Base-by-base conservation (phyloP, 2,113 vertebrate genomes). In the Baryphthengus martii region DNA sequence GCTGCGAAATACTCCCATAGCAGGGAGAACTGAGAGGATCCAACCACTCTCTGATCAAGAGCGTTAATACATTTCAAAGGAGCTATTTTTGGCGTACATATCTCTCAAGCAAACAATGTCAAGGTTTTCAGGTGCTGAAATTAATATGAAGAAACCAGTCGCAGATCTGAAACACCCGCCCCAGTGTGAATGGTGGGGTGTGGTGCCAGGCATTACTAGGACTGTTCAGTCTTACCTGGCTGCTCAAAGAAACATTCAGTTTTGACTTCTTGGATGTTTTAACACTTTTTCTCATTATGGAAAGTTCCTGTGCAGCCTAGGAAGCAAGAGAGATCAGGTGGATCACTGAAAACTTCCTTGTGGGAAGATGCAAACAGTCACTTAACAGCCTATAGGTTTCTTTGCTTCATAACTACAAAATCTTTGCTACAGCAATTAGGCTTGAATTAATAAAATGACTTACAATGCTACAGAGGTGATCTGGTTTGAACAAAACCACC, bases 291-390 rank as follows among this genome's bases (percentile, higher is more conserved):
- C 52, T 89, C 70, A 78, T 94, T 81, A 74, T 91, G 35, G 6
- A 37, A 88, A 91, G 82, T 2, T 47, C 50, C 53, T 82, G 86
- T 39, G 98, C 95, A 82, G 97, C 95, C 98, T 98, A 82, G 85
- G 56, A n/a, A 95, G 73, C 49, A 93, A 90, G 77, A 86, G 42
- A 47, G 11, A 39, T 56, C n/a, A 93, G 50, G n/a, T 5, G 3
- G 44, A 31, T 87, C 21, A 70, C 21, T 62, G 90, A 25, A 63
- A 10, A 33, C 7, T 18, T 53, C 63, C 47, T 24, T 24, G 25
- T 26, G 28, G 33, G 44, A 78, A 67, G 24, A 44, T 1, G 4
- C 28, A 8, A 67, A 61, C 3, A 35, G 31, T 80, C 59, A 47
- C 10, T 56, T n/a, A 53, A n/a, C 8, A 8, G 16, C 31, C 19